These are phyloP conservation scores for Ectemnius continuus DNA, from an alignment of 2,888 invertebrate genomes.

Conservation along the genomic window DNA sequence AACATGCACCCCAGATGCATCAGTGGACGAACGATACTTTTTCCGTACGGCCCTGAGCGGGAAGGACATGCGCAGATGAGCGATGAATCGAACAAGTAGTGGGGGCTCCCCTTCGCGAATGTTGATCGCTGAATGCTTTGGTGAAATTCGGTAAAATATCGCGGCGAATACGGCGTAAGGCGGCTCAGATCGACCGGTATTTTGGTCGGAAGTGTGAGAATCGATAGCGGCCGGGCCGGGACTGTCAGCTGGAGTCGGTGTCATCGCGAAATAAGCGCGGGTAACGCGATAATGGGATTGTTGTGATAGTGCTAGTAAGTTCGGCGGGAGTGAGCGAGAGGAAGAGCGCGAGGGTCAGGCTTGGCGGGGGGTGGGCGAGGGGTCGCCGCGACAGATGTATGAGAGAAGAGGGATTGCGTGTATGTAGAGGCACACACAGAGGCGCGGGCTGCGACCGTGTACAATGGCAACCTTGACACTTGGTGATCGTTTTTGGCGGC, in stretches of 20 bases:
- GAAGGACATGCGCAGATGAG: conserved; percentile 63
- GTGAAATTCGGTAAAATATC: conserved; percentile 54
- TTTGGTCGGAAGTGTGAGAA: conserved; percentile 20
- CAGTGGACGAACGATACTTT: conserved; percentile 34
- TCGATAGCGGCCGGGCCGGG: conserved; percentile 5
- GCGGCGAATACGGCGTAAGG: conserved; percentile 40
- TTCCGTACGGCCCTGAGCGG: conserved; percentile 51
- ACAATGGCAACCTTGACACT: conserved; percentile 77
- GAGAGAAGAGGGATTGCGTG: conserved; percentile 25
- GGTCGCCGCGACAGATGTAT: conserved; percentile 25
- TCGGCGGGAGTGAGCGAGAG: conserved; percentile 17
- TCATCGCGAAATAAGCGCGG: conserved; percentile 61
- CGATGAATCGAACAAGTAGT: conserved; percentile 71
- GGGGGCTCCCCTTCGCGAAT: conserved; percentile 65
- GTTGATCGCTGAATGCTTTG: conserved; percentile 62
- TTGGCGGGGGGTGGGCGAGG: background rate
- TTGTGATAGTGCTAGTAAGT: conserved; percentile 66
- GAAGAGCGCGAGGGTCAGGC: conserved; percentile 10
- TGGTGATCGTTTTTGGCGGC: conserved; percentile 69
- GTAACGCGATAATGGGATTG: conserved; percentile 62
- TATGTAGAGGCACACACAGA: conserved; percentile 33
- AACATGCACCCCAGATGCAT: conserved; percentile 43
- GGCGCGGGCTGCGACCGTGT: conserved; percentile 45
- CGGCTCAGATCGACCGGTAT: conserved; percentile 13
- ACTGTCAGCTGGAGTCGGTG: conserved; percentile 36